Conservation (phyloP, 2,797 vertebrate species). For the Smutsia gigantea region DNA sequence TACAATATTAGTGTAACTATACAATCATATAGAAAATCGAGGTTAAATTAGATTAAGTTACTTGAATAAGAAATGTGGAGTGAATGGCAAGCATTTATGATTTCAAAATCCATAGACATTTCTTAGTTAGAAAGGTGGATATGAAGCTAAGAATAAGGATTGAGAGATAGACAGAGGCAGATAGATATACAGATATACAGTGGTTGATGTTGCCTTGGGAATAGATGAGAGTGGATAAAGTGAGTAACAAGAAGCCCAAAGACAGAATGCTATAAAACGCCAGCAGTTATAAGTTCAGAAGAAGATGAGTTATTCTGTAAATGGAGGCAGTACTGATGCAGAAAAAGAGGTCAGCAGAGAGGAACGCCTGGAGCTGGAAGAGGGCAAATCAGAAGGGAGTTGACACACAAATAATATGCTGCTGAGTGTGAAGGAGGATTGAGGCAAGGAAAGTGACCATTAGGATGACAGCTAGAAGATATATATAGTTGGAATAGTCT, state of each 20-base stretch:
- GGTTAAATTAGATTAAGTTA: not conserved
- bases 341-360: not conserved
- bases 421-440: not conserved
- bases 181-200: not conserved
- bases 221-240: not conserved
- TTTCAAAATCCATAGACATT: not conserved
- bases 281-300: not conserved
- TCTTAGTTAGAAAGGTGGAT: not conserved
- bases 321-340: not conserved
- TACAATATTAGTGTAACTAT: not conserved
- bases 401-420: not conserved
- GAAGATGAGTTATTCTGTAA: not conserved
- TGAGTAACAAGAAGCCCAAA: not conserved
- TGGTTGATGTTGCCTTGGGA: not conserved
- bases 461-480: not conserved
- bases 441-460: conserved; percentile 10
- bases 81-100: not conserved
- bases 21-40: not conserved
- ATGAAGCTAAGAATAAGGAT: not conserved
- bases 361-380: not conserved
- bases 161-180: not conserved
- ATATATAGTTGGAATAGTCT: not conserved
- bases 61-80: not conserved
- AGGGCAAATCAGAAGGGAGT: not conserved
- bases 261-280: not conserved